Conservation (phyloP, 2,888 invertebrate genomes). For the Ophion costatus region DNA sequence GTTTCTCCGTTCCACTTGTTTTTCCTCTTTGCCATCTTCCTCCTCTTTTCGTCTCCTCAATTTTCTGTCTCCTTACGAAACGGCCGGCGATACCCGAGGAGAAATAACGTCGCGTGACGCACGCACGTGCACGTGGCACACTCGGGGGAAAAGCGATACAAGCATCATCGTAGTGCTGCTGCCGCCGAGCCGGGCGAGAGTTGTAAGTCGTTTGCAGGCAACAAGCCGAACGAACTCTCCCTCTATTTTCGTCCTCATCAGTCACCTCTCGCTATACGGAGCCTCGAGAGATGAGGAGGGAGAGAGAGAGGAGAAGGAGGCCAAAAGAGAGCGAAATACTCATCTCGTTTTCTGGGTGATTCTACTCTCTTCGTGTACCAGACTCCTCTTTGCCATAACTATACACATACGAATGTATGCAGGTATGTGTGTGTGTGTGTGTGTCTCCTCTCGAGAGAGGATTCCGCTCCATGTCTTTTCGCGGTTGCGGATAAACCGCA, state of each 20-base stretch:
- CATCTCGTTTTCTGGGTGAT: slow-evolving; percentile 63
- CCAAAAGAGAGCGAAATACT: slow-evolving; percentile 42
- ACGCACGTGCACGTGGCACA: slow-evolving; percentile 66
- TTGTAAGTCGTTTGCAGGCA: slow-evolving; percentile 58
- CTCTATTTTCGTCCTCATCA: slow-evolving; percentile 82
- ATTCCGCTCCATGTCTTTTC: slow-evolving; percentile 26
- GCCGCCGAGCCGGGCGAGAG: slow-evolving; percentile 29
- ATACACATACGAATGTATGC: not conserved
- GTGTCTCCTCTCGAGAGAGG: slow-evolving; percentile 8
- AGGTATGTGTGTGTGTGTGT: not conserved
- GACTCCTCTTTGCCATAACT: not conserved
- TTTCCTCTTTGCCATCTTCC: not conserved
- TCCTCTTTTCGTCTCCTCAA: slow-evolving; percentile 3
- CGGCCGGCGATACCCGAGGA: slow-evolving; percentile 22
- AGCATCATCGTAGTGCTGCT: slow-evolving; percentile 37
- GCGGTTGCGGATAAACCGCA: slow-evolving; percentile 47
- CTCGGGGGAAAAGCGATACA: slow-evolving; percentile 45
- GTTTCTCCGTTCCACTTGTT: slow-evolving; percentile 13
- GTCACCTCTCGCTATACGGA: slow-evolving; percentile 74
- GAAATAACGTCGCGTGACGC: slow-evolving; percentile 68
- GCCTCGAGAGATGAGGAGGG: slow-evolving; percentile 10
- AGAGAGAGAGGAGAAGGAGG: slow-evolving; percentile 15
- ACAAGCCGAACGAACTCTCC: slow-evolving; percentile 57
- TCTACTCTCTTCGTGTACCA: slow-evolving; percentile 44
- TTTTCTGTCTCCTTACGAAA: slow-evolving; percentile 25